A percentile compares a stretch with the other conserved stretches of the same genome.
Conservation (phyloP, 2,888 invertebrate genomes). For the Bursaphelenchus okinawaensis region DNA sequence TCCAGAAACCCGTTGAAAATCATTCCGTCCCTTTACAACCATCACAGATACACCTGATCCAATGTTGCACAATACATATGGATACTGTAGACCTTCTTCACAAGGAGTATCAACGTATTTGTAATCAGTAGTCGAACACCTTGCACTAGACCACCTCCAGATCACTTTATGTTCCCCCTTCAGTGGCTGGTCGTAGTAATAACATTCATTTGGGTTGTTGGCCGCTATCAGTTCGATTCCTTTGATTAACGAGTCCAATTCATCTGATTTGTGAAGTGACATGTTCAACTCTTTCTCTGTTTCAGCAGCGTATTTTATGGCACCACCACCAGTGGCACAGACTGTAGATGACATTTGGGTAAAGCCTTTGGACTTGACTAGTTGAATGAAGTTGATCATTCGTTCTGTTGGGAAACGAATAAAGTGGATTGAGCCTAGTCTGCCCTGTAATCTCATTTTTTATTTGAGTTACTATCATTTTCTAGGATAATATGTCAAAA, state of each 20-base stretch:
- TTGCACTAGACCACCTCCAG: slow-evolving; percentile 36
- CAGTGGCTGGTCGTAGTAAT: slow-evolving; percentile 82
- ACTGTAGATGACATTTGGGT: slow-evolving; percentile 88
- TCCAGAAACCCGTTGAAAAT: slow-evolving; percentile 86
- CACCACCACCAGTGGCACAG: slow-evolving; percentile 96
- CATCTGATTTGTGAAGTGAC: slow-evolving; percentile 87
- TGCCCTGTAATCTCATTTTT: slow-evolving; percentile 66
- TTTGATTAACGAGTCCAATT: slow-evolving; percentile 86
- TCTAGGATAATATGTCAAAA: no score
- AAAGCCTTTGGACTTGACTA: slow-evolving; percentile 91
- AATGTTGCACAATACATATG: slow-evolving; percentile 84
- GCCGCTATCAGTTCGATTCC: slow-evolving; percentile 89
- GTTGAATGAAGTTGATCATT: slow-evolving; percentile 84
- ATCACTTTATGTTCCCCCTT: slow-evolving; percentile 63
- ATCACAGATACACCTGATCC: slow-evolving; percentile 95
- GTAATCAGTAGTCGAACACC: slow-evolving; percentile 34
- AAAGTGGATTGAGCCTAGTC: slow-evolving; percentile 85
- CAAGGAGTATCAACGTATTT: slow-evolving; percentile 7
- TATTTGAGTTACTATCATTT: no score
- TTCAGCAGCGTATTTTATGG: slow-evolving; percentile 90
- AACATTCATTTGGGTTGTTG: slow-evolving; percentile 77
- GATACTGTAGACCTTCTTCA: slow-evolving; percentile 64
- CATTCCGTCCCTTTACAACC: slow-evolving; percentile 75
- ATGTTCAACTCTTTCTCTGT: slow-evolving; percentile 76
- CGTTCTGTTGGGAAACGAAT: slow-evolving; percentile 93